Base-by-base conservation (phyloP, 2,113 vertebrate species). In the Coryphaenoides rupestris region DNA sequence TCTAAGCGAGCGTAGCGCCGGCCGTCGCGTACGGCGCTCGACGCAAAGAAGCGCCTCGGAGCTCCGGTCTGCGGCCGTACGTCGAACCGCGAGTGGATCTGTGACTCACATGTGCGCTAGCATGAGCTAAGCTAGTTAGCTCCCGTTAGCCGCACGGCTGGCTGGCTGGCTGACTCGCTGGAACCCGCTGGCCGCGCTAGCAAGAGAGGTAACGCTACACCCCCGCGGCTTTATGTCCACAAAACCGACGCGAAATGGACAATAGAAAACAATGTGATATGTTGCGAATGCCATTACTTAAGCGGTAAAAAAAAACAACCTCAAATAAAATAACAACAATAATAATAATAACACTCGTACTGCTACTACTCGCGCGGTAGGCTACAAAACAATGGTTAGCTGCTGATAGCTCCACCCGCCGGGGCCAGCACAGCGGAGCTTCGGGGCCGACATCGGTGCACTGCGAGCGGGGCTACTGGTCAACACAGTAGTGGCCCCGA, bases 1-100 rank as follows among this genome's bases (percentile, higher is more conserved):
- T 33, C 26, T 19, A 60, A 26, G 55, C 50, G 54, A 56, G 40
- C 53, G 63, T 62, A 21, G 59, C 70, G 68, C 33, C 15, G 47
- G 47, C 15, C 15, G 5, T 17, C 17, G 33, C 13, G 13, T 12
- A 40, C 33, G 13, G 33, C 7, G 6, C 33, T 12, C 13, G 9
- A 50, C 17, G 17, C 15, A 50, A 50, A 50, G 47, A 50, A 50
- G 17, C 47, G 3, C 47, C 47, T 50, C 13, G 9, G 9, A 17
- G 13, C n/a, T n/a, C n/a, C 47, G 47, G 47, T 50, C 13, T 50
- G 47, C 17, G 5, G 15, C 47, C 16, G 16, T 50, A n/a, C 15
- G 47, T 17, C 17, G 5, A 40, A 40, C 15, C 3, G 17, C 17
- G 9, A 40, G 9, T 40, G 9, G 33, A 40, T 40, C 33, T 40